phyloP scores from a whole-genome alignment of 2,113 vertebrate genomes.

The Aleadryas rufinucha region DNA sequence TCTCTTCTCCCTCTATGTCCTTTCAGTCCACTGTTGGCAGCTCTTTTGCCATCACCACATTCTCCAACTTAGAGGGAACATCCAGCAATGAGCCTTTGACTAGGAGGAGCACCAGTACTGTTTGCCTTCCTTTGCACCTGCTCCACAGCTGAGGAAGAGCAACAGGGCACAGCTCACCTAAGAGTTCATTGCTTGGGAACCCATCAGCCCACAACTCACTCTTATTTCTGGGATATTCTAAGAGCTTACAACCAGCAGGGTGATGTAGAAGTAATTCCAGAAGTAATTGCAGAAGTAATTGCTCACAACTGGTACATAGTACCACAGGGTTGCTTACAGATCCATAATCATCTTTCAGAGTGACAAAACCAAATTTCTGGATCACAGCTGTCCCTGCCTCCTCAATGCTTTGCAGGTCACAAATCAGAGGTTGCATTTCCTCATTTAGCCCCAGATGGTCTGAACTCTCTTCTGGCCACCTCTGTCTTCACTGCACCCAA shows the following conservation, averaged over 20 bases:
- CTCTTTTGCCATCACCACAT: background rate
- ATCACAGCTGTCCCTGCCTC: background rate
- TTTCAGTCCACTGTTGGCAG: background rate
- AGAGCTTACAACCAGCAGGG: background rate
- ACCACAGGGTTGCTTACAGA: background rate
- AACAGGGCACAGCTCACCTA: background rate
- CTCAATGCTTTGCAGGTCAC: background rate
- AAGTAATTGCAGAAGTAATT: background rate
- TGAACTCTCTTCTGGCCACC: background rate
- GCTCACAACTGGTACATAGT: background rate
- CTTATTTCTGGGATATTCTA: background rate
- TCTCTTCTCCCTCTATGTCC: background rate
- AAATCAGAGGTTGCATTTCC: background rate
- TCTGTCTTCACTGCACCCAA: background rate
- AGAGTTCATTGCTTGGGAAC: background rate
- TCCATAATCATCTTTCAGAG: background rate
- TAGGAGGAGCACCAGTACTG: background rate
- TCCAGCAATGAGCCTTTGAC: background rate
- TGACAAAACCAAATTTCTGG: background rate
- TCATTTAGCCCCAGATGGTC: background rate
- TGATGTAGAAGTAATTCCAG: background rate
- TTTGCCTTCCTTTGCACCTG: background rate
- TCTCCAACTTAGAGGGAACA: background rate
- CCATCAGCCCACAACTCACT: background rate
- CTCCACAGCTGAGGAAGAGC: background rate